Evolutionary conservation across 53 echinoderm and acorn worm genomes (phyloP), one percentile per base, ranked within the genome.

Genomic region (Astropecten irregularis): DNA sequence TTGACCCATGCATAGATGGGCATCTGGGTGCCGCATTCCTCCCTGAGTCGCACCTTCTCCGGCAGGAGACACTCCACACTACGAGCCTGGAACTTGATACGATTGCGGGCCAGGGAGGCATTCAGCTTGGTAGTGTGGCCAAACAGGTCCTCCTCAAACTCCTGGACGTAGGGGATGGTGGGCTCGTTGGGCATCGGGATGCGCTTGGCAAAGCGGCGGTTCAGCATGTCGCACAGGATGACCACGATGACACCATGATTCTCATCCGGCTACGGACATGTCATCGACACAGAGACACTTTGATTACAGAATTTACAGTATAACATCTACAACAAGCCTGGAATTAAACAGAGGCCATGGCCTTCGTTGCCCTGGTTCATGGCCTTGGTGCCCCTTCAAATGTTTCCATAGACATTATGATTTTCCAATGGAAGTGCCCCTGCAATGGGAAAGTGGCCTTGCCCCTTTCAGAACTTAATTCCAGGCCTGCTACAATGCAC

Each of bases 1-100:
- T 96, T 96, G 21, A 93, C 89, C 96, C 96, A 96, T 2, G 96
- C 88, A 82, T 93, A 96, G 42, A 87, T 89, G 0, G 91, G 93
- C 71, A 93, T 77, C 54, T 87, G 73, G 7, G 83, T 69, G 0
- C 93, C 91, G 14, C 84, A 66, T 46, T 89, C 86, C 47, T 96
- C 96, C 21, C 93, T 66, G 73, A 93, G 86, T 56, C 95, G 62
- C 7, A 95, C 91, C 14, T 84, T 89, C 10, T 85, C 91, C 1
- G 91, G 91, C 10, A 95, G 82, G 9, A 96, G 70, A 55, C 84
- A 86, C 83, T 96, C 96, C 40, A 96, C 82, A 44, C 93, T 93
- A 2, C 86, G 65, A 3, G 93, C 96, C 76, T 93, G 91, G 71
- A 87, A 91, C 62, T 96, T 96, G 81, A 96, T 96, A 5, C 96